Conservation (phyloP, 2,113 vertebrate genomes). For the Lamprotornis superbus region DNA sequence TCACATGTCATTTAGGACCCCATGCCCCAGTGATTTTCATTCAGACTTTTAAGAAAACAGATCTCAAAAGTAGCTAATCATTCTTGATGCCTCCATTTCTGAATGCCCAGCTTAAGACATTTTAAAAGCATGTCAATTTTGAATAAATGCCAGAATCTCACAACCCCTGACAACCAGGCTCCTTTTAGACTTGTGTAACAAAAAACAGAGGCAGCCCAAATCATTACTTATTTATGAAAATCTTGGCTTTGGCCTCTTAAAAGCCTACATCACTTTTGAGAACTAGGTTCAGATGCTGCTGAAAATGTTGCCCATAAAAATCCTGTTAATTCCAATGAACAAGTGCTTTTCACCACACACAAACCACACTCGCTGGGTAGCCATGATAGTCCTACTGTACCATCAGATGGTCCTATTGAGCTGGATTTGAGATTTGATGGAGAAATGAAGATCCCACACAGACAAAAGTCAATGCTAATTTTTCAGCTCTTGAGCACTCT, state of each 20-base stretch:
- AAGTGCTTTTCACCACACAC: neutral
- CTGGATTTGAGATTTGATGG: neutral
- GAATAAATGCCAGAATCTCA: constrained; percentile 45
- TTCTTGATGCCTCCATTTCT: constrained; percentile 14
- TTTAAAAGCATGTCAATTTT: constrained; percentile 50
- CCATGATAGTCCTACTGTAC: neutral
- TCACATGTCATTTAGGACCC: neutral
- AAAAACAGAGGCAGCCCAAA: constrained; percentile 44
- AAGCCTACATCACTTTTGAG: constrained; percentile 61
- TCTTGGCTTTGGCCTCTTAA: constrained; percentile 47
- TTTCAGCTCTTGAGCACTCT: neutral
- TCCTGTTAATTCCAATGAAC: neutral
- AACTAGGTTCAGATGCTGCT: neutral
- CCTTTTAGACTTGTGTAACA: constrained; percentile 44
- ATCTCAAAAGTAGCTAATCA: constrained; percentile 12
- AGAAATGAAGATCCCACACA: neutral
- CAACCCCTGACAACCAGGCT: constrained; percentile 15
- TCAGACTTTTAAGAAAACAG: constrained; percentile 1
- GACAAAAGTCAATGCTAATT: neutral
- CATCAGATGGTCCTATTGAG: neutral
- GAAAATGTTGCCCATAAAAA: constrained; percentile 38
- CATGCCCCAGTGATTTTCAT: neutral
- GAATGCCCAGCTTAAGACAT: constrained; percentile 10
- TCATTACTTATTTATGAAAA: constrained; percentile 60
- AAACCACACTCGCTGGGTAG: neutral